Base-by-base conservation (phyloP, 2,113 vertebrate genomes). In the Chionodraco myersi region DNA sequence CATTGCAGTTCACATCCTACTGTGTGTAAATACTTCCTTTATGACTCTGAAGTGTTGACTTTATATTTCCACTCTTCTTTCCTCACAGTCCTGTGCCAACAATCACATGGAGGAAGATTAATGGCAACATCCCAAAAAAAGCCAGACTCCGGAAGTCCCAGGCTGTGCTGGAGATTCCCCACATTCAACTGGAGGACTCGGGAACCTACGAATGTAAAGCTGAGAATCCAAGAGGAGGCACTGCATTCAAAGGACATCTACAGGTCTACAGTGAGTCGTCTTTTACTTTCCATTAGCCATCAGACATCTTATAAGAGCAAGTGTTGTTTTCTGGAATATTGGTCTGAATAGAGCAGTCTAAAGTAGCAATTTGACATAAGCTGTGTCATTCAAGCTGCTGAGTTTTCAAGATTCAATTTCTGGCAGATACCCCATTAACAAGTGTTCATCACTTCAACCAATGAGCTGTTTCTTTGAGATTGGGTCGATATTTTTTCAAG, bases 101-200 rank as follows among this genome's bases (percentile, higher is more conserved):
- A 56, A 99, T 99, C 87, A 97, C 97, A 15, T 99, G 98, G 98
- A 96, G 96, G 88, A 99, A 98, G 92, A 96, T 98, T 87, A 97
- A 96, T 60, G 97, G 97, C 12, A 97, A 97, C 86, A 97, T 99
- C 79, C 98, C 98, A 36, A 96, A 96, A 84, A 99, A 99, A 88
- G 96, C 97, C 0, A 94, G 97, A 26, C 95, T 99, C 58, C 94
- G 97, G 84, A 99, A 99, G 92, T 98, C 97, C 26, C 97, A 99
- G 93, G 98, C 97, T 0, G 95, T 99, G 49, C 95, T 99, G 79
- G 98, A 99, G 93, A 98, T 99, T 75, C 97, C 97, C 30, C 98
- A 97, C 49, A 94, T 98, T 71, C 97, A 99, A 83, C 94, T 97
- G 79, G 98, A 99, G 14, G 98, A 99, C 2, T 95, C 96, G 0